phyloP scores from a whole-genome alignment of 1,140 invertebrate species.

The Parapsyche elsis region DNA sequence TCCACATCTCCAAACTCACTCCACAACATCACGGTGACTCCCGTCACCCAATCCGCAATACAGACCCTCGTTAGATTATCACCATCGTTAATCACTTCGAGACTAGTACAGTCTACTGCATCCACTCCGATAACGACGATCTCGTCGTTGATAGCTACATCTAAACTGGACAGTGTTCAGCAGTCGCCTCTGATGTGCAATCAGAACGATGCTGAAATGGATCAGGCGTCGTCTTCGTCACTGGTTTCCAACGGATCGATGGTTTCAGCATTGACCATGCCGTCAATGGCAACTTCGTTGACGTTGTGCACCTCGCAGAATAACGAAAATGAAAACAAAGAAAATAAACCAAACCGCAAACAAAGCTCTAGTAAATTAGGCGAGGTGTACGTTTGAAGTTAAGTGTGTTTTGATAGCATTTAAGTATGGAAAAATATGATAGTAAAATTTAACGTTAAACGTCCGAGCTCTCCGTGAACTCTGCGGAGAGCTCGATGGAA shows the following conservation, averaged over 20 bases:
- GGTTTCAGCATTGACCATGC: background rate
- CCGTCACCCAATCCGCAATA: constrained; percentile 56
- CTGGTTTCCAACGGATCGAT: background rate
- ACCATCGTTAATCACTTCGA: constrained; percentile 33
- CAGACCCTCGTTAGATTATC: constrained; percentile 50
- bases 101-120: background rate
- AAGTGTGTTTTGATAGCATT: background rate
- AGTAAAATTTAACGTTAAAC: background rate
- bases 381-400: constrained; percentile 36
- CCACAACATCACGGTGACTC: constrained; percentile 52
- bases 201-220: background rate
- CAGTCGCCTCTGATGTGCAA: background rate
- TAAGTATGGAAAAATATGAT: background rate
- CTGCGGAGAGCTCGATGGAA: constrained; percentile 12
- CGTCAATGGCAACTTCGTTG: background rate
- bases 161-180: background rate
- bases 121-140: constrained; percentile 17
- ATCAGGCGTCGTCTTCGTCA: background rate
- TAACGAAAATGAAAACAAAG: constrained; percentile 21
- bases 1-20: constrained; percentile 58
- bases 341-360: constrained; percentile 5
- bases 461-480: background rate
- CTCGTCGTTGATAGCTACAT: background rate
- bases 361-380: constrained; percentile 30
- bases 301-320: background rate